These are phyloP conservation scores for Rana temporaria DNA, from an alignment of 2,113 vertebrate genomes.

Conservation along the genomic window DNA sequence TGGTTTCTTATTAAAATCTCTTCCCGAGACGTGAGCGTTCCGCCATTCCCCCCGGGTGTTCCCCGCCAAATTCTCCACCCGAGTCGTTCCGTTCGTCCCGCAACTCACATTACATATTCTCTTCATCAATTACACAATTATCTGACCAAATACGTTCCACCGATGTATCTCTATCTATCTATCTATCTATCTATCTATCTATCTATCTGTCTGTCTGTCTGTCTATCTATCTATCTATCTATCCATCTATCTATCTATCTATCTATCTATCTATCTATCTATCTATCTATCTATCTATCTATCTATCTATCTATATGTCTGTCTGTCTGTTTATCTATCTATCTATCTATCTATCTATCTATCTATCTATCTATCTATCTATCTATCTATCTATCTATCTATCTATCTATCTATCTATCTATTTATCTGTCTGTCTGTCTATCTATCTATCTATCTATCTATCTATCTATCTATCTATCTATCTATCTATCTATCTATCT, in stretches of 20 bases:
- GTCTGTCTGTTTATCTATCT: too few relatives aligned
- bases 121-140: not conserved
- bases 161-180: not conserved
- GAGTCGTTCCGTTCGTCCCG: not conserved
- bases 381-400: too few relatives aligned
- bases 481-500: too few relatives aligned
- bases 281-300: too few relatives aligned
- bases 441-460: not conserved
- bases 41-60: not conserved
- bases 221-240: not conserved
- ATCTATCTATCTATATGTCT: conserved; percentile 1
- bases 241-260: too few relatives aligned
- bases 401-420: too few relatives aligned
- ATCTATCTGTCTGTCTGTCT: not conserved
- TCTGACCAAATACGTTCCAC: not conserved
- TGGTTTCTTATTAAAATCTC: conserved; percentile 52
- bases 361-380: not conserved
- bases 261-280: not conserved
- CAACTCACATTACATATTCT: conserved; percentile 17
- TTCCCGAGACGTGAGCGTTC: conserved; percentile 24
- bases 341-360: not conserved
- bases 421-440: not conserved
- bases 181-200: too few relatives aligned
- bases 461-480: too few relatives aligned
- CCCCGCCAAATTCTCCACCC: not conserved